These are phyloP conservation scores for Spilosoma lubricipeda DNA, from an alignment of 2,888 invertebrate genomes.

Conservation along the genomic window DNA sequence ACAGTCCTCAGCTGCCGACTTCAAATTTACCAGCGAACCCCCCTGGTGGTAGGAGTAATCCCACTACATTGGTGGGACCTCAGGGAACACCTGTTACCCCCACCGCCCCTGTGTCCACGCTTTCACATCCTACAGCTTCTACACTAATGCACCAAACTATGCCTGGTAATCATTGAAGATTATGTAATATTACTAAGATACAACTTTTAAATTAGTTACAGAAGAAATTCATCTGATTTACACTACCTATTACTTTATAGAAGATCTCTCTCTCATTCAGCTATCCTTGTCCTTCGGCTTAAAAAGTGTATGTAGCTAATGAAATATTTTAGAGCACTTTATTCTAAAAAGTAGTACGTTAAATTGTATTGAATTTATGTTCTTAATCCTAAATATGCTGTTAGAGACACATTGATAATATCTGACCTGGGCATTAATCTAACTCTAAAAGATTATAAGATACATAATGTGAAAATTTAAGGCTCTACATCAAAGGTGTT, in stretches of 20 bases:
- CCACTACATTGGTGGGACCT: conserved; percentile 66
- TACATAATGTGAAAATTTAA: too few relatives aligned
- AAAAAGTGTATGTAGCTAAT: not conserved
- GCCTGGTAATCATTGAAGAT: conserved; percentile 63
- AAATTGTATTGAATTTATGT: not conserved
- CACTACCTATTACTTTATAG: not conserved
- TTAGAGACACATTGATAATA: not conserved
- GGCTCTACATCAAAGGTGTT: too few relatives aligned
- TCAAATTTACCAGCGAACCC: conserved; percentile 71
- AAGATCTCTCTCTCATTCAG: conserved; percentile 12
- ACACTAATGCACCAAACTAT: conserved; percentile 75
- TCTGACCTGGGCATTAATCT: not conserved
- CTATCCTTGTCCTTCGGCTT: not conserved
- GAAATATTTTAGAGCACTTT: too few relatives aligned
- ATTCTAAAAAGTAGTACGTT: not conserved
- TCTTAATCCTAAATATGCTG: not conserved
- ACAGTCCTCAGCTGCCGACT: conserved; percentile 76
- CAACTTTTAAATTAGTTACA: conserved; percentile 2
- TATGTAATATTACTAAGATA: conserved; percentile 34
- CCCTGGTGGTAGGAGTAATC: conserved; percentile 63
- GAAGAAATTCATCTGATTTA: not conserved
- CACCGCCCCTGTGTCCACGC: conserved; percentile 68
- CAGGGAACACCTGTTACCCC: conserved; percentile 68
- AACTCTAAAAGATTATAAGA: too few relatives aligned
- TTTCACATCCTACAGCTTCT: conserved; percentile 69